Base-by-base conservation (phyloP, 2,888 invertebrate species). In the Andrena haemorrhoa region DNA sequence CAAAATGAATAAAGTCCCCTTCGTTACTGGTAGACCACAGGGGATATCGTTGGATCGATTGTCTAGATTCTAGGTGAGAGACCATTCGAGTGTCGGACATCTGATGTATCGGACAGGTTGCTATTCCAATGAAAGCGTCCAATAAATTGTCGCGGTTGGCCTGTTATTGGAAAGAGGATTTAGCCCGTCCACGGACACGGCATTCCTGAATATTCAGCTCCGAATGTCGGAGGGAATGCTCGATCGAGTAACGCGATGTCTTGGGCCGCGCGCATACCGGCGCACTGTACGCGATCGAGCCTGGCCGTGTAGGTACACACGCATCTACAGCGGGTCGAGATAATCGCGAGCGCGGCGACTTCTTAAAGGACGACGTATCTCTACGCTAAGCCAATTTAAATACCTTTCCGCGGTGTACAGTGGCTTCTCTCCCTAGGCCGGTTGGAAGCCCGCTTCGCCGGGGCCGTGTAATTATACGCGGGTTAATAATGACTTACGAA, bases 401-500 rank as follows among this genome's bases (percentile, higher is more conserved):
- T 90, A 83, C 85, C 85, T 79, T 69, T 75, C 82, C 80, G 76
- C 82, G 77, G 68, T 71, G 70, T 23, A 75, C 71, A 64, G 83
- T 83, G 72, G 72, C 80, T 84, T 86, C 78, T 84, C 73, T 81
- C 70, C 77, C 66, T 69, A 68, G 61, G 66, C 49, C 51, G 73
- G 56, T 58, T 80, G 83, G 73, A 77, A 84, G 81, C 73, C 51
- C 58, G 69, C 69, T 74, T 68, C 82, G 72, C 60, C 64, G 71
- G 63, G 69, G 66, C 69, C 72, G 80, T 82, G 72, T 90, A 88
- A 90, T 90, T 89, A 86, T 78, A 83, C 86, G 84, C 82, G 74
- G 85, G 86, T 90, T 90, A 90, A 88, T 86, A 89, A 90, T 88
- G 85, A 85, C 88, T 88, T 88, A 89, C 86, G 83, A 84, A 88